Evolutionary conservation across 1,140 invertebrate genomes (phyloP).

Genomic region (Contarinia nasturtii): DNA sequence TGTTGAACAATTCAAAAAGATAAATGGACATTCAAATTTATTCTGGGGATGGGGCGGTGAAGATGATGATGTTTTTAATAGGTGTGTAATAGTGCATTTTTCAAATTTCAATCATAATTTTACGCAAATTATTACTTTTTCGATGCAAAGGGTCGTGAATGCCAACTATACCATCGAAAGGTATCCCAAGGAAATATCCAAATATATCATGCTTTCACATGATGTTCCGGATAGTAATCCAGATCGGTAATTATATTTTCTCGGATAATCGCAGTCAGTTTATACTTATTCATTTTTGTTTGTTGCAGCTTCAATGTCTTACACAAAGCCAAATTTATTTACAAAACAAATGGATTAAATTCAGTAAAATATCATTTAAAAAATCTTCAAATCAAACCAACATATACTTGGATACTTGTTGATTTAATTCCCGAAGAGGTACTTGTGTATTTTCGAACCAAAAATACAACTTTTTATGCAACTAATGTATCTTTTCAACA

Average conservation of each 20-base stretch:
- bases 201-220: constrained; percentile 82
- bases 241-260: constrained; percentile 39
- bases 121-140: constrained; percentile 8
- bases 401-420: constrained; percentile 62
- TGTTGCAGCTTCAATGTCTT: constrained; percentile 73
- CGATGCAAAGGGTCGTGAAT: constrained; percentile 51
- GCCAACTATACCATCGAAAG: constrained; percentile 63
- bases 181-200: constrained; percentile 68
- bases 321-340: constrained; percentile 60
- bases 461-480: neutral
- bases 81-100: constrained; percentile 17
- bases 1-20: constrained; percentile 53
- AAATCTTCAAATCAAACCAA: constrained; percentile 40
- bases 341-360: constrained; percentile 67
- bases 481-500: too few relatives aligned
- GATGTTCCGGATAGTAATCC: constrained; percentile 75
- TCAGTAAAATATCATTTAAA: constrained; percentile 66
- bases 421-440: constrained; percentile 25
- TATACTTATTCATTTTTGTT: too few relatives aligned
- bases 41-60: constrained; percentile 90
- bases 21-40: constrained; percentile 81
- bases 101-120: neutral
- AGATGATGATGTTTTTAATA: constrained; percentile 81
- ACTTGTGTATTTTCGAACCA: neutral
- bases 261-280: constrained; percentile 6